Percentiles rank a stretch among this genome's conserved stretches.
phyloP scores from a whole-genome alignment of 1,140 invertebrate genomes.

The Patella vulgata region DNA sequence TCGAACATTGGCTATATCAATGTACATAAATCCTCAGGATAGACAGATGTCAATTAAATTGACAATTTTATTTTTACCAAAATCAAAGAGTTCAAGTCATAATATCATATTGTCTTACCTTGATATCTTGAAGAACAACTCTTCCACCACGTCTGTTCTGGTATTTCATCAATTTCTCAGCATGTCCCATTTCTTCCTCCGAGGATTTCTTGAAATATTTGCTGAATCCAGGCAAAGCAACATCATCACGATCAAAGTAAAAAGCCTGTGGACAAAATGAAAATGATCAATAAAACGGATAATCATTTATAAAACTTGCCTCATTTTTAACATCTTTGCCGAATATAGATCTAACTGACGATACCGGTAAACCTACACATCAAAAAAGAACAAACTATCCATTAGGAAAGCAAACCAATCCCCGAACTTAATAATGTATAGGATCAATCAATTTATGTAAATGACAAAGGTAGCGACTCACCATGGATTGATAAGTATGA shows the following conservation, averaged over 20 bases:
- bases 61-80: too few species aligned
- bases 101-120: too few species aligned
- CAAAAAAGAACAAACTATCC: too few species aligned
- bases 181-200: constrained; percentile 81
- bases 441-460: constrained; percentile 5
- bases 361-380: background rate
- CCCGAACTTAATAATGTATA: too few species aligned
- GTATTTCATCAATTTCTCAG: constrained; percentile 79
- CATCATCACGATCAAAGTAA: constrained; percentile 83
- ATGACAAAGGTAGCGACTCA: constrained; percentile 61
- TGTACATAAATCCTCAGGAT: too few species aligned
- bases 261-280: constrained; percentile 71
- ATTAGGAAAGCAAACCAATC: too few species aligned
- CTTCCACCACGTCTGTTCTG: constrained; percentile 84
- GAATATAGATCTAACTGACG: too few species aligned
- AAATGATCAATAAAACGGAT: background rate
- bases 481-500: constrained; percentile 88
- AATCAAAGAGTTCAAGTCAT: too few species aligned
- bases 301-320: background rate
- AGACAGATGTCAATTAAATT: too few species aligned
- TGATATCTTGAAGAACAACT: constrained; percentile 69
- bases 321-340: too few species aligned
- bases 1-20: too few species aligned
- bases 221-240: constrained; percentile 78
- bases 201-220: constrained; percentile 80